Evolutionary conservation across 2,113 vertebrate species (phyloP), one percentile per base, ranked within the genome.

Genomic region (Bujurquina vittata): DNA sequence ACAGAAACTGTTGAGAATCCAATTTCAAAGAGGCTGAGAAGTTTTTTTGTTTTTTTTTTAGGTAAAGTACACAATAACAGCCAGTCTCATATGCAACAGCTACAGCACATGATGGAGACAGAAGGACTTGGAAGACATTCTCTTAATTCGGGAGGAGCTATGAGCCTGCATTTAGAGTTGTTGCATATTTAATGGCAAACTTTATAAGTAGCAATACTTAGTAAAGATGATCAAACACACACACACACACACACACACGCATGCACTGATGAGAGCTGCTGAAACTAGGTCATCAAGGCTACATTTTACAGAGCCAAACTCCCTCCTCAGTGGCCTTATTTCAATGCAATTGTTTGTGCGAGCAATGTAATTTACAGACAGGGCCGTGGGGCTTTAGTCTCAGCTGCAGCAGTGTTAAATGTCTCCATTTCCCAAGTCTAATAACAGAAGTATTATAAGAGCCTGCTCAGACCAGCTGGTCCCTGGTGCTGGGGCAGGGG

Each of bases 351-450:
- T 85, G 83, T 90, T 92, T 90, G 86, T 87, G 85, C 85, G 88
- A 83, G 84, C 89, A 90, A 84, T 93, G 90, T 60, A 89, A 93
- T 92, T 94, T 93, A 80, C 87, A 88, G 79, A 80, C 84, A 87
- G 75, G 82, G 87, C 88, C 85, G 63, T 81, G 74, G 87, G 91
- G 88, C 87, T 92, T 91, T 75, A 72, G 85, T 89, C 86, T 91
- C 90, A 91, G 89, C 90, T 91, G 87, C 81, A 84, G 80, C 77
- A 65, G 20, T 86, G 89, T 90, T 92, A 91, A 93, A 89, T 84
- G 89, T 88, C 89, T 91, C 84, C 79, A 85, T 94, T 91, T 92
- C 87, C 89, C 69, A 81, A 80, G 80, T 92, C 91, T 93, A 93
- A 93, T 92, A 90, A 93, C 54, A 1, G 63, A 63, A 33, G 77